These are phyloP conservation scores for Himalopsyche japonica DNA, from an alignment of 2,888 invertebrate genomes.

Conservation along the genomic window DNA sequence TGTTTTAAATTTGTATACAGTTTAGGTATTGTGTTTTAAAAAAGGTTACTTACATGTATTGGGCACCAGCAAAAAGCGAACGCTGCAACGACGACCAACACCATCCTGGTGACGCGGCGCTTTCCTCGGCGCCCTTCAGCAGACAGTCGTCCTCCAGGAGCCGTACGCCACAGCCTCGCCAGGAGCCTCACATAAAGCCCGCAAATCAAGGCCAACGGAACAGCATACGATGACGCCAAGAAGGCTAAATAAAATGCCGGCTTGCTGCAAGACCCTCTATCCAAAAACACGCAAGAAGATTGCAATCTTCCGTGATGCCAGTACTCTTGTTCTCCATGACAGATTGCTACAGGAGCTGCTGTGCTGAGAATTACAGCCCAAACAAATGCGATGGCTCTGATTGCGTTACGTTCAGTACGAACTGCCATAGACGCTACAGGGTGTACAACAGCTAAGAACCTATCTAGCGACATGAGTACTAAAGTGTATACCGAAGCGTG, in stretches of 20 bases:
- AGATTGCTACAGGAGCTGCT: conserved; percentile 78
- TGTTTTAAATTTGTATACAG: no score
- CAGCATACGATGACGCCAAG: conserved; percentile 84
- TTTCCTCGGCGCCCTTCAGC: conserved; percentile 83
- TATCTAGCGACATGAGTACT: conserved; percentile 90
- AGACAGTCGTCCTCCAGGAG: conserved; percentile 79
- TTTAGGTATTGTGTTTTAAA: no score
- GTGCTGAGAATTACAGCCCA: conserved; percentile 81
- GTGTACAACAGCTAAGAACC: conserved; percentile 91
- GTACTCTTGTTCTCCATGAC: conserved; percentile 75
- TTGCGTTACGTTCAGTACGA: conserved; percentile 80
- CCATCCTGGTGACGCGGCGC: conserved; percentile 88
- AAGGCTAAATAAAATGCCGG: conserved; percentile 77
- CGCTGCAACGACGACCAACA: conserved; percentile 86
- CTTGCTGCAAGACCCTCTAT: conserved; percentile 64
- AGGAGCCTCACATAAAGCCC: conserved; percentile 89
- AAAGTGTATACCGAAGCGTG: conserved; percentile 93
- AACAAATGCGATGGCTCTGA: conserved; percentile 73
- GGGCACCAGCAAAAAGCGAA: conserved; percentile 96
- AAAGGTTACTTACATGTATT: conserved; percentile 80
- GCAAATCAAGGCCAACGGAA: conserved; percentile 84
- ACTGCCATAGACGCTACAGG: conserved; percentile 87
- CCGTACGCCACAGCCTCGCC: conserved; percentile 81
- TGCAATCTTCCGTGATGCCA: conserved; percentile 66
- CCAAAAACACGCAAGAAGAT: conserved; percentile 71